These are phyloP conservation scores for Tricholaema leucomelas DNA, from an alignment of 2,113 vertebrate species.

Conservation along the genomic window DNA sequence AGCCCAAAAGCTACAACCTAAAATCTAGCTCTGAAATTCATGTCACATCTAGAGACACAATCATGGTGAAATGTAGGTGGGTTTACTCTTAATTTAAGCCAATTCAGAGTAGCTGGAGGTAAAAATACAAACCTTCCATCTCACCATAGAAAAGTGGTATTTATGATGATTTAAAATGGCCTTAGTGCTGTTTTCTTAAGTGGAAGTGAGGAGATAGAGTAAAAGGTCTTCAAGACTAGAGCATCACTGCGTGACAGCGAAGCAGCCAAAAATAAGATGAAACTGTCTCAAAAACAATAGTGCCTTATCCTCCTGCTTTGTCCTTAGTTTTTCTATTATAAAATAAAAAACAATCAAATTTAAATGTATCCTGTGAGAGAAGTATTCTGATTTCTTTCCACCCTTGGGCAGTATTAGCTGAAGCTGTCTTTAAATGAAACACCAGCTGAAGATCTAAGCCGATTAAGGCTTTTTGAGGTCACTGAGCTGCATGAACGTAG, in stretches of 20 bases:
- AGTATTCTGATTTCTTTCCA: neutral
- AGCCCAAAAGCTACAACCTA: neutral
- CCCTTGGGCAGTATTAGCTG: neutral
- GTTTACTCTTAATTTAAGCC: neutral
- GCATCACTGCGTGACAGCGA: neutral
- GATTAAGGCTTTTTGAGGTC: constrained; percentile 68
- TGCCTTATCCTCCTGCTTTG: neutral
- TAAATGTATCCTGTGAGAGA: neutral
- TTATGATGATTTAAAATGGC: neutral
- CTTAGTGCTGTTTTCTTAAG: neutral
- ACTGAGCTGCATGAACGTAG: constrained; percentile 37
- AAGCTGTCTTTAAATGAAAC: constrained; percentile 40
- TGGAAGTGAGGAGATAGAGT: neutral
- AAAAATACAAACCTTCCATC: neutral
- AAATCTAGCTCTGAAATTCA: neutral
- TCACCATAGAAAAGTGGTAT: neutral
- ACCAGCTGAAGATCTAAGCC: constrained; percentile 57
- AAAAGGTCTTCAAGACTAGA: neutral
- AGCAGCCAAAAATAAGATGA: neutral
- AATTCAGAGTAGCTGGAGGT: neutral
- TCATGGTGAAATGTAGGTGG: neutral
- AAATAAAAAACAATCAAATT: neutral
- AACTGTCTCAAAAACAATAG: neutral
- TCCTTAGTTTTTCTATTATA: neutral
- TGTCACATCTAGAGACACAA: neutral